Evolutionary conservation across 2,797 vertebrate genomes (phyloP), one percentile per base, ranked within the genome.

Genomic region (Eidolon dupreanum): DNA sequence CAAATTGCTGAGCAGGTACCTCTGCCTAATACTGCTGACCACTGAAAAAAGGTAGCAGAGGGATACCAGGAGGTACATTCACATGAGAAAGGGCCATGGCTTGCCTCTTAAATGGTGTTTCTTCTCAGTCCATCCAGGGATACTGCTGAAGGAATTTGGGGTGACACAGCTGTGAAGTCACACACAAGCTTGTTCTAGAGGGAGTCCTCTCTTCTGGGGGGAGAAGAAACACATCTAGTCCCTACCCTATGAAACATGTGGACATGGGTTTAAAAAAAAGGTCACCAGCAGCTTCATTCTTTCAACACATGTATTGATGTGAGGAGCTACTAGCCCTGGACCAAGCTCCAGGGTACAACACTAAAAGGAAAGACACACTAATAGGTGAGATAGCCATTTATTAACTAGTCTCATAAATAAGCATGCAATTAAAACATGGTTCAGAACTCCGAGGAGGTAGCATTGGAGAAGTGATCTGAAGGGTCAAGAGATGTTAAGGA

Each of bases 381-480:
- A 49, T 4, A 43, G 28, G n/a, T 8, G 3, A 66, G n/a, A 57
- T 4, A 24, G 36, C n/a, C 43, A 43, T 77, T 55, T 86, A 66
- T 70, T 49, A 74, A 79, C 73, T 61, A 36, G 28, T 33, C 53
- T 71, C 38, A 19, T 78, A 38, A 68, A 68, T 55, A 63, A 59
- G 1, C 22, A 8, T 73, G 12, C 20, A 53, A 79, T 66, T 78
- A 66, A 73, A 91, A 65, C 43, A 79, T 6, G 3, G 65, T 33
- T 91, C 65, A 26, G 59, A 82, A 68, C 51, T 51, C 74, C 26
- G 55, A 91, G 53, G 46, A 51, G 51, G 73, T n/a, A 94, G 41
- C 78, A 31, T 74, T 82, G 74, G 41, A 90, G 55, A 96, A 91
- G 31, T 13, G n/a, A 89, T 55, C 61, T 36, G 38, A 87, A 71